Evolutionary conservation across 2,888 invertebrate species (phyloP).

Genomic region (Podotricha telesiphe): DNA sequence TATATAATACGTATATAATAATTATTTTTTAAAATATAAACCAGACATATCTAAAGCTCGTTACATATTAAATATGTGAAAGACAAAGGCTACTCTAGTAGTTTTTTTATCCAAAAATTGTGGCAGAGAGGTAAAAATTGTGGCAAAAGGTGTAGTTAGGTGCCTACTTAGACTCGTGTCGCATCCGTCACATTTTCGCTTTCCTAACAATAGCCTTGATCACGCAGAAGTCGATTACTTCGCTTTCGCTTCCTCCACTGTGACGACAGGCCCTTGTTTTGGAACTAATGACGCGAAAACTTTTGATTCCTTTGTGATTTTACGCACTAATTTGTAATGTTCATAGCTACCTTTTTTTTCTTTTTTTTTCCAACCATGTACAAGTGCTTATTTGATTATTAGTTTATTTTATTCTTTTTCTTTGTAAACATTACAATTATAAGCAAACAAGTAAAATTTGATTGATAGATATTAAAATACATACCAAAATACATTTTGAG

Average conservation of each 20-base stretch:
- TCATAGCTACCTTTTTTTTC: not conserved
- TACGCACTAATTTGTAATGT: slow-evolving; percentile 26
- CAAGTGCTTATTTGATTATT: not conserved
- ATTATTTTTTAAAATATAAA: no score
- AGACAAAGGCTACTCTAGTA: no score
- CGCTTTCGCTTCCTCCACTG: slow-evolving; percentile 78
- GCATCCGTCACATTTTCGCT: slow-evolving; percentile 76
- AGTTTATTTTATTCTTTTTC: not conserved
- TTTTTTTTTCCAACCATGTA: not conserved
- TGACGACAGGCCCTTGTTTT: slow-evolving; percentile 74
- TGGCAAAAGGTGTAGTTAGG: not conserved
- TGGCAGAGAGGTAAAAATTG: not conserved
- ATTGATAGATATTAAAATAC: no score
- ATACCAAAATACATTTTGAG: no score
- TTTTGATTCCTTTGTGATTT: slow-evolving; percentile 39
- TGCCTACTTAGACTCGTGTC: slow-evolving; percentile 39
- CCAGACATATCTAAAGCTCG: no score
- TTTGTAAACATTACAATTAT: not conserved
- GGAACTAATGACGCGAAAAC: slow-evolving; percentile 38
- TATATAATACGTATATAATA: no score
- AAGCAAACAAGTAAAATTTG: not conserved
- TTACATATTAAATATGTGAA: no score
- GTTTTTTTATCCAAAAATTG: no score
- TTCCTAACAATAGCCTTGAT: slow-evolving; percentile 80
- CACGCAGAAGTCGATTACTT: slow-evolving; percentile 78